Evolutionary conservation across 2,797 vertebrate species (phyloP).

Genomic region (Tarsius wallacei): DNA sequence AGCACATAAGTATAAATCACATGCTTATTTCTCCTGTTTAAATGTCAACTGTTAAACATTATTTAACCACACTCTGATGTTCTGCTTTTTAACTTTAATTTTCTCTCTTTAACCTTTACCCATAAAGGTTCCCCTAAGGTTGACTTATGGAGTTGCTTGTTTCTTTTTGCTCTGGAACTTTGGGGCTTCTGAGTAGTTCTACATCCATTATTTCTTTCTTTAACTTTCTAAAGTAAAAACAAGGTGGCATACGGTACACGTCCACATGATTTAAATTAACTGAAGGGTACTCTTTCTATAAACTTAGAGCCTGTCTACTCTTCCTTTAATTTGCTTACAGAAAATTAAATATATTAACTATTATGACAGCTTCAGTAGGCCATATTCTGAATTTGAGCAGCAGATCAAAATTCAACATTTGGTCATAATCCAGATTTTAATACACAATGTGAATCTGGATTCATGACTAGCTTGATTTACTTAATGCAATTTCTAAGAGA

Average conservation of each 20-base stretch:
- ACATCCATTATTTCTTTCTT: constrained; percentile 11
- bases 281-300: neutral
- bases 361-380: neutral
- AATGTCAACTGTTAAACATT: constrained; percentile 38
- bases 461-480: constrained; percentile 6
- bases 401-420: neutral
- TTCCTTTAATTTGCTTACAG: neutral
- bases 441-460: neutral
- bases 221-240: neutral
- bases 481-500: neutral
- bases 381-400: constrained; percentile 35
- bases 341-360: neutral
- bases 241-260: neutral
- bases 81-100: neutral
- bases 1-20: neutral
- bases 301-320: neutral
- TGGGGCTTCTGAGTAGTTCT: neutral
- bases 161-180: neutral
- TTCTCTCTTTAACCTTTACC: neutral
- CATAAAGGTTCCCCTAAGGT: neutral
- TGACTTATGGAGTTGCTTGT: neutral
- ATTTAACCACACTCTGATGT: neutral
- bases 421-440: neutral
- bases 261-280: constrained; percentile 41
- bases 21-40: neutral